Percentiles rank a stretch among this genome's conserved stretches.
These are phyloP conservation scores for Nephrotoma appendiculata DNA, from an alignment of 2,888 invertebrate species.

Conservation along the genomic window DNA sequence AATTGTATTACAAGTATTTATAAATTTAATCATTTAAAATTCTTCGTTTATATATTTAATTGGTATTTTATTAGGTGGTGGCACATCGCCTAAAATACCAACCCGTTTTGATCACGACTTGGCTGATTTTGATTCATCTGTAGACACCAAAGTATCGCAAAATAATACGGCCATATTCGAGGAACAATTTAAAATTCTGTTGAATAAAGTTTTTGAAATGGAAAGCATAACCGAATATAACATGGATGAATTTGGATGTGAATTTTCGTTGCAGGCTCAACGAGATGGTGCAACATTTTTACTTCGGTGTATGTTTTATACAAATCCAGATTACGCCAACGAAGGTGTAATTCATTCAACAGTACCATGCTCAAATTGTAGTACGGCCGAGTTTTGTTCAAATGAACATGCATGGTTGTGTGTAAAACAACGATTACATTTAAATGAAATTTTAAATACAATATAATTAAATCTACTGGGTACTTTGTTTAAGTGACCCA, in stretches of 20 bases:
- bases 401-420: neutral
- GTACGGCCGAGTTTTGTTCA: neutral
- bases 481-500: too few relatives aligned
- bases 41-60: neutral
- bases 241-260: neutral
- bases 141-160: neutral
- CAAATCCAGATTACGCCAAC: neutral
- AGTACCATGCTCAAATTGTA: neutral
- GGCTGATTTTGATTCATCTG: neutral
- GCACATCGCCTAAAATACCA: neutral
- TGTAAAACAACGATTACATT: neutral
- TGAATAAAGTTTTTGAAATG: neutral
- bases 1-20: neutral
- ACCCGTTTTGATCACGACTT: neutral
- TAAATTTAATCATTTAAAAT: neutral
- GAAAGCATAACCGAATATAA: neutral
- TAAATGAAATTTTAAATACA: neutral
- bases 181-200: neutral
- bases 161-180: neutral
- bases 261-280: neutral
- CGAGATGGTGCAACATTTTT: neutral
- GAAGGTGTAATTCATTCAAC: neutral
- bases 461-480: neutral
- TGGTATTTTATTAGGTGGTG: neutral
- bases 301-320: neutral